Evolutionary conservation across 2,797 vertebrate genomes (phyloP).

Genomic region (Trachurus trachurus): DNA sequence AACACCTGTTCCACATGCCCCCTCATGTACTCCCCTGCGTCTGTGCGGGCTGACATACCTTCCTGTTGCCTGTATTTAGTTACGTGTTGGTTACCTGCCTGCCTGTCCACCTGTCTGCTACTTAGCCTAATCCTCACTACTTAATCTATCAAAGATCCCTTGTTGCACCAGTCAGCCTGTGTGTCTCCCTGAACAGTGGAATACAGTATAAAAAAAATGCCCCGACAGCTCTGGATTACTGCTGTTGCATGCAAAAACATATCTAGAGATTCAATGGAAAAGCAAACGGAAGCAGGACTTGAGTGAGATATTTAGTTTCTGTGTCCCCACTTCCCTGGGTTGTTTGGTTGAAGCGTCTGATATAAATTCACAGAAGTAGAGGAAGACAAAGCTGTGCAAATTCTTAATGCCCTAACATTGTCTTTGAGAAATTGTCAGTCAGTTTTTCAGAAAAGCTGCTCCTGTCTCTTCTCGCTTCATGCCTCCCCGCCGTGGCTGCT

Average conservation of each 20-base stretch:
- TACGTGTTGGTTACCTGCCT: neutral
- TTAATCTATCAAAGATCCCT: too few relatives aligned
- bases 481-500: slow-evolving; percentile 2
- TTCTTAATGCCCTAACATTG: slow-evolving; percentile 5
- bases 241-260: neutral
- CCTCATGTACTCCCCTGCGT: neutral
- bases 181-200: neutral
- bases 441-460: slow-evolving; percentile 4
- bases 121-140: neutral
- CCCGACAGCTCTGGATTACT: neutral
- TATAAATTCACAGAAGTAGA: neutral
- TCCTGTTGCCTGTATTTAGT: neutral
- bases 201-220: too few relatives aligned
- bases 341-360: neutral
- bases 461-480: neutral
- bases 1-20: neutral
- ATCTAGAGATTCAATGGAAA: neutral
- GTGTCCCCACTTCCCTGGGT: neutral
- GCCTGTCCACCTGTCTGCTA: neutral
- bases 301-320: neutral
- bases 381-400: neutral
- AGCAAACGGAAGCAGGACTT: neutral
- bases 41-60: neutral
- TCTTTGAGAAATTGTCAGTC: slow-evolving; percentile 18
- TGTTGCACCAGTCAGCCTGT: neutral